Conservation (phyloP, 1,140 invertebrate genomes). For the Dreissena rostriformis region DNA sequence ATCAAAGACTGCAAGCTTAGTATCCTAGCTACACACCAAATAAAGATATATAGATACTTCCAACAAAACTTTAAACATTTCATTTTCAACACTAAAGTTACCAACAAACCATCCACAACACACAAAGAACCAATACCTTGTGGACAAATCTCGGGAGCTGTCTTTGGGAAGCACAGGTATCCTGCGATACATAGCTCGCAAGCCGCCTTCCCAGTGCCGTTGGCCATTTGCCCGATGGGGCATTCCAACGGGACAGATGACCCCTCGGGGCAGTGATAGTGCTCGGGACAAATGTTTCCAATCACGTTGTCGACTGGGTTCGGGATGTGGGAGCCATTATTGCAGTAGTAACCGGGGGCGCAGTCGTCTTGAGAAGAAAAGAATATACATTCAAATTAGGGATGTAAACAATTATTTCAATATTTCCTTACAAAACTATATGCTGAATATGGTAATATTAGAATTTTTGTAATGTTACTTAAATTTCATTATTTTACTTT, state of each 20-base stretch:
- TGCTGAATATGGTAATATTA: too few relatives aligned
- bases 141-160: conserved; percentile 72
- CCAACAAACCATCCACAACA: too few relatives aligned
- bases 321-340: conserved; percentile 68
- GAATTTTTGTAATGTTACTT: too few relatives aligned
- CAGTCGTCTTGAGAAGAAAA: conserved; percentile 64
- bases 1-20: too few relatives aligned
- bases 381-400: neutral
- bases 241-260: conserved; percentile 67
- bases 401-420: too few relatives aligned
- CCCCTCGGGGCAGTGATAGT: conserved; percentile 70
- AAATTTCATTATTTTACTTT: too few relatives aligned
- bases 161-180: conserved; percentile 71
- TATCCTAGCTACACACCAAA: too few relatives aligned
- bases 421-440: too few relatives aligned
- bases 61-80: too few relatives aligned
- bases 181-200: conserved; percentile 74
- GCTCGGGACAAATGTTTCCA: conserved; percentile 75
- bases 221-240: conserved; percentile 73
- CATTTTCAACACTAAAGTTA: too few relatives aligned
- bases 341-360: conserved; percentile 76
- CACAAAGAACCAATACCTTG: conserved; percentile 63
- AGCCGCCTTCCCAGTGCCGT: conserved; percentile 71
- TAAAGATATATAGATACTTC: too few relatives aligned
- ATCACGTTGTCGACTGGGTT: conserved; percentile 69